Percentiles rank a stretch among this genome's conserved stretches.
Evolutionary conservation across 2,113 vertebrate genomes (phyloP).

Genomic region (Panthera uncia): DNA sequence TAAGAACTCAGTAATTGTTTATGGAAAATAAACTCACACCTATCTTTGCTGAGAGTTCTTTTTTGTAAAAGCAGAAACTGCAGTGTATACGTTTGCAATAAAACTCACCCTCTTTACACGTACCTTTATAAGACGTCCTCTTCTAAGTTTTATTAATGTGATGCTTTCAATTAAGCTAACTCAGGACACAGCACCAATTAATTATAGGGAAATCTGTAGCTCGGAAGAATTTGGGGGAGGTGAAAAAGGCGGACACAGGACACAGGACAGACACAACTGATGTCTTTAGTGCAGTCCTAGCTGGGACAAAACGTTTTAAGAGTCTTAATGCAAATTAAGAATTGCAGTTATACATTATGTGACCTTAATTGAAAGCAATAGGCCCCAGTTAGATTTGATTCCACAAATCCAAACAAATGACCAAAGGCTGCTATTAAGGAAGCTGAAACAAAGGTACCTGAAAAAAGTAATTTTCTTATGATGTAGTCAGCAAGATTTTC

Average conservation of each 20-base stretch:
- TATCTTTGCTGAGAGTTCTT: slow-evolving; percentile 14
- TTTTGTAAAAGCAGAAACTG: slow-evolving; percentile 15
- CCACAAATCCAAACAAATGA: not conserved
- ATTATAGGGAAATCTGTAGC: not conserved
- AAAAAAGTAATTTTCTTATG: not conserved
- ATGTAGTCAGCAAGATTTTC: not conserved
- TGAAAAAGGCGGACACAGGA: not conserved
- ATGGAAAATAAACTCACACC: slow-evolving; percentile 40
- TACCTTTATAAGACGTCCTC: not conserved
- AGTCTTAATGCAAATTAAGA: not conserved
- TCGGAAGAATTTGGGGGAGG: not conserved
- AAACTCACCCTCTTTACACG: not conserved
- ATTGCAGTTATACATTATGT: not conserved
- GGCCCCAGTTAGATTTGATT: slow-evolving; percentile 25
- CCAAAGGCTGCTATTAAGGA: not conserved
- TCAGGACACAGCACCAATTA: not conserved
- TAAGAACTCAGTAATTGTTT: slow-evolving; percentile 42
- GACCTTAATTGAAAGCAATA: not conserved
- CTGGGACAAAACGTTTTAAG: slow-evolving; percentile 22
- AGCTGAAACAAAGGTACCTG: not conserved
- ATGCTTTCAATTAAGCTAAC: slow-evolving; percentile 49
- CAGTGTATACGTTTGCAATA: not conserved
- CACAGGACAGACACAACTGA: not conserved
- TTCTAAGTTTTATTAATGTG: slow-evolving; percentile 15
- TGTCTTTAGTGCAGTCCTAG: not conserved